Evolutionary conservation across 2,797 vertebrate species (phyloP), one percentile per base, ranked within the genome.

Genomic region (Poecilia velifera): DNA sequence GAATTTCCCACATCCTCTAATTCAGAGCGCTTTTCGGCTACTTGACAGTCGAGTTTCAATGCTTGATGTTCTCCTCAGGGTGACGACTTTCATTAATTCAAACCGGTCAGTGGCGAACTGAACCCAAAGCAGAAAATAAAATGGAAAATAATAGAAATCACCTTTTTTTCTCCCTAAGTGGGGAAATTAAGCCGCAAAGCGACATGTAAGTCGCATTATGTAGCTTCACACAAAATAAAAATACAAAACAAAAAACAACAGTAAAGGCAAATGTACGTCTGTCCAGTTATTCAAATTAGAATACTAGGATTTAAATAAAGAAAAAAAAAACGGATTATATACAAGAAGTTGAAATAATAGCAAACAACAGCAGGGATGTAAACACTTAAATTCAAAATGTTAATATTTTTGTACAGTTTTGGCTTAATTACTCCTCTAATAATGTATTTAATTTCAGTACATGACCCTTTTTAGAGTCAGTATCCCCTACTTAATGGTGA

Each of bases 11-110:
- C 73, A 22, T 46, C 34, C 47, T 73, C 85, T 86, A 75, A 86
- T 86, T 84, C 73, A 84, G 2, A 66, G 72, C 74, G 51, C 75
- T 45, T 34, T 74, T 73, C 49, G 28, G 5, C 73, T 59, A 28
- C 73, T 59, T 66, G n/a, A 36, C 57, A 53, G 25, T 55, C 71
- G 46, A 36, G 76, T 22, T 66, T 49, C 46, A 46, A 34, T 75
- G 34, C 51, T 66, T 72, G 45, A 36, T 71, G 2, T 7, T 57
- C 36, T 76, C 86, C 18, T 3, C 77, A 36, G 84, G 80, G 81
- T 68, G 64, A 22, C 10, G 20, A 22, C 18, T 41, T 82, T 87
- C 47, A 47, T 83, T 84, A 79, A 75, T 3, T 34, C 74, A 8
- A 77, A 28, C 77, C 39, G 2, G n/a, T 18, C 13, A 76, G 79